phyloP scores from a whole-genome alignment of 2,113 vertebrate species.

The Heptranchias perlo region DNA sequence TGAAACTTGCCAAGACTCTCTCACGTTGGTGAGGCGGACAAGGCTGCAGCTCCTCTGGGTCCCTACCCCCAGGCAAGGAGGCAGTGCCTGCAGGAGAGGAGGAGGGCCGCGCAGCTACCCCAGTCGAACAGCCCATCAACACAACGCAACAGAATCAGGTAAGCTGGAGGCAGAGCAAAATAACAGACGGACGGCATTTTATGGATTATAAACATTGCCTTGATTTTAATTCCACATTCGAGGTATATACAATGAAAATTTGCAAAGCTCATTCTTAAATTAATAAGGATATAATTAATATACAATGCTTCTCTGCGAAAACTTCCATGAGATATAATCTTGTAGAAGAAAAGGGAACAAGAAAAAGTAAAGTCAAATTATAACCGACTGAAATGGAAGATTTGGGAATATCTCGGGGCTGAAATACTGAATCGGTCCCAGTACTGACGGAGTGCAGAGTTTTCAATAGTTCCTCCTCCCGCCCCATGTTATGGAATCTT shows the following conservation, averaged over 20 bases:
- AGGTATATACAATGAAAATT: conserved; percentile 31
- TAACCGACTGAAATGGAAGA: neutral
- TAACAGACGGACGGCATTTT: neutral
- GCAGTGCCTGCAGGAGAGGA: no score
- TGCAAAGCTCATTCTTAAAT: conserved; percentile 31
- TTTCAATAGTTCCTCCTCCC: conserved; percentile 48
- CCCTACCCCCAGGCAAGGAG: no score
- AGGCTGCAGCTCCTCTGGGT: neutral
- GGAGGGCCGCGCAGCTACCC: no score
- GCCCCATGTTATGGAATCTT: neutral
- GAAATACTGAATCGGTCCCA: conserved; percentile 30
- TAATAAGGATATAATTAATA: conserved; percentile 31
- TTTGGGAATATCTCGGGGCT: neutral
- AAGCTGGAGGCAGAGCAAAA: neutral
- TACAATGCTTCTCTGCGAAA: neutral
- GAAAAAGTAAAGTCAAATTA: neutral
- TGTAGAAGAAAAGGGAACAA: neutral
- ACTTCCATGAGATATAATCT: neutral
- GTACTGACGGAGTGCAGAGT: conserved; percentile 52
- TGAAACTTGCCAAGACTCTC: no score
- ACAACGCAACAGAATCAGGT: neutral
- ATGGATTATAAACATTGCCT: conserved; percentile 6
- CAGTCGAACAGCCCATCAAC: neutral
- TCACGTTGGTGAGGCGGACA: neutral
- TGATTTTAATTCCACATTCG: conserved; percentile 22